Base-by-base conservation (phyloP, 1,140 invertebrate genomes). In the Scylla paramamosain region DNA sequence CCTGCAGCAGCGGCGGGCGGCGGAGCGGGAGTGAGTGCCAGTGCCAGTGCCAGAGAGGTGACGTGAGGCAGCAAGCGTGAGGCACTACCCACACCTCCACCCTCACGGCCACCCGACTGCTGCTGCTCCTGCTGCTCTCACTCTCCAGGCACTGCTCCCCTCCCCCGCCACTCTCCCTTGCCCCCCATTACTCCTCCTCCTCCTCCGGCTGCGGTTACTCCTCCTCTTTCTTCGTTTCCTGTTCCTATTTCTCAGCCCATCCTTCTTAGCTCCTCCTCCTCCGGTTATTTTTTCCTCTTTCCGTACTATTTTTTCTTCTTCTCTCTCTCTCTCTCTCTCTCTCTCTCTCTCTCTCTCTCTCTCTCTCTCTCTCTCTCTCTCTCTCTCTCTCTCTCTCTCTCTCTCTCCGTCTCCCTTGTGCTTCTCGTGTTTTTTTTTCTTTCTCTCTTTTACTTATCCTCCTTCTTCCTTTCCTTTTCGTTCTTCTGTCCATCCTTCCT, bases 51-150 rank as follows among this genome's bases (percentile, higher is more conserved):
- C 16, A 59, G 52, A 4, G 25, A 25, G 67, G 25, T 77, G 67
- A 77, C 67, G 67, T 77, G 20, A 77, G 67, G 67, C 20, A 77
- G 67, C 25, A 77, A 77, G 67, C 67, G 67, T 77, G 20, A 77
- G 67, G 67, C 67, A n/a, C 67, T n/a, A 77, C 67, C n/a, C 67
- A 59, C 52, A 77, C 67, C 67, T 77, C 67, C 67, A 77, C 67
- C 67, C 16, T 59, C 52, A 59, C 52, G 10, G 10, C 52, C 52
- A 12, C 52, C 52, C 2, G 52, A 59, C 52, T 59, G 52, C 52
- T 59, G 52, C 52, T 59, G 52, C 52, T 59, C 20, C 52, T 59
- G 12, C 52, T 59, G 12, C 52, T 59, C 52, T 59, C 12, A 59
- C 12, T 59, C 52, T n/a, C 67, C 67, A 14, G 52, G 52, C 52